Evolutionary conservation across 2,888 invertebrate species (phyloP).

Genomic region (Troides helena): DNA sequence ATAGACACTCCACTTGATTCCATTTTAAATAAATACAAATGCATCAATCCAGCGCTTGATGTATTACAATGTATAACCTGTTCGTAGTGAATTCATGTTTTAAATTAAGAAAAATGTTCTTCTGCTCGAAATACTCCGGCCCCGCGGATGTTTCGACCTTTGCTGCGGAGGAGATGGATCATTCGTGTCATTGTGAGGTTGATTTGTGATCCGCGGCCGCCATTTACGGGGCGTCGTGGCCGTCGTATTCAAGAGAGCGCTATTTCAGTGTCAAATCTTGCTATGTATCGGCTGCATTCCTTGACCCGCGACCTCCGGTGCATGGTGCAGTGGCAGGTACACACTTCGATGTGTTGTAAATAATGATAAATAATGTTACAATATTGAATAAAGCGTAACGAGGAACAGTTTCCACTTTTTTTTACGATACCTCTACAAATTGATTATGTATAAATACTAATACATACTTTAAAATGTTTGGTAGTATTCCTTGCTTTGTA

Average conservation of each 20-base stretch:
- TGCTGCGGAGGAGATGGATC: slow-evolving; percentile 60
- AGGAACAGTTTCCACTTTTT: background rate
- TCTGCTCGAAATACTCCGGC: slow-evolving; percentile 40
- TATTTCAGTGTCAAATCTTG: slow-evolving; percentile 73
- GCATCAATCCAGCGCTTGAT: slow-evolving; percentile 5
- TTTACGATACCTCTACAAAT: background rate
- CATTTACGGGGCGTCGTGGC: slow-evolving; percentile 45
- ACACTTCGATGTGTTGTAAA: slow-evolving; percentile 40
- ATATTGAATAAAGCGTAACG: background rate
- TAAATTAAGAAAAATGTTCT: slow-evolving; percentile 36
- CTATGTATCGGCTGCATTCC: slow-evolving; percentile 65
- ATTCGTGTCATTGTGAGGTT: slow-evolving; percentile 53
- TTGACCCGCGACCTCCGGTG: slow-evolving; percentile 59
- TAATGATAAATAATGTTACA: slow-evolving; percentile 32
- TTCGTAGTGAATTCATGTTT: slow-evolving; percentile 44
- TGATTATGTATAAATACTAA: background rate
- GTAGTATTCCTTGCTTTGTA: no score
- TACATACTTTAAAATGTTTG: no score
- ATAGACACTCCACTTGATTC: slow-evolving; percentile 26
- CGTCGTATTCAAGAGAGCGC: slow-evolving; percentile 50
- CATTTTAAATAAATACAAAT: slow-evolving; percentile 38
- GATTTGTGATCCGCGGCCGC: slow-evolving; percentile 53
- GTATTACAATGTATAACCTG: slow-evolving; percentile 43
- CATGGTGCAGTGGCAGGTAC: slow-evolving; percentile 53
- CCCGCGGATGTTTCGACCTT: slow-evolving; percentile 52